These are phyloP conservation scores for Mungos mungo DNA, from an alignment of 2,113 vertebrate species.

Conservation along the genomic window DNA sequence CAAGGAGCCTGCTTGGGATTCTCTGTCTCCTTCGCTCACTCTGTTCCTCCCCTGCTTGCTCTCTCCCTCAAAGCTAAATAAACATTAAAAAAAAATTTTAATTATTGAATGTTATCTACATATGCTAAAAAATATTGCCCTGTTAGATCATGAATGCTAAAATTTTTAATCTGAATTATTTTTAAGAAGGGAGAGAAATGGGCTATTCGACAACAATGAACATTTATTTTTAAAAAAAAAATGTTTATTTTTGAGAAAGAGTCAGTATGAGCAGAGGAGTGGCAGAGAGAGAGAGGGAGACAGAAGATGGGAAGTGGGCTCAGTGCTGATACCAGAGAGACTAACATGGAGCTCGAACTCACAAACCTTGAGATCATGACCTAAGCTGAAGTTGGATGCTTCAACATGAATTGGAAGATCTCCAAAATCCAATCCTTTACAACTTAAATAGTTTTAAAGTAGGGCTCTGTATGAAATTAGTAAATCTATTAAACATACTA, in stretches of 20 bases:
- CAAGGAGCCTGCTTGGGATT: background rate
- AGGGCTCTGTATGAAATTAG: background rate
- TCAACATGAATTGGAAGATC: background rate
- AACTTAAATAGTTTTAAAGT: background rate
- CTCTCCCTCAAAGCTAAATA: background rate
- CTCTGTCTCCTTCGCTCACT: background rate
- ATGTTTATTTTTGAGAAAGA: too few species aligned
- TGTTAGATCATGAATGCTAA: background rate
- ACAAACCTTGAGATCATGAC: too few species aligned
- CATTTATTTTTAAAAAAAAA: background rate
- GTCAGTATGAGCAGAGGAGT: too few species aligned
- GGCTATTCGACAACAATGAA: background rate
- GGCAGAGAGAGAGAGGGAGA: too few species aligned
- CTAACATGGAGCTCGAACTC: too few species aligned
- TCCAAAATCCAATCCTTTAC: conserved; percentile 14
- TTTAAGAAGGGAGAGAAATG: background rate
- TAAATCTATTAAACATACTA: background rate
- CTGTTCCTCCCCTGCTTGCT: background rate
- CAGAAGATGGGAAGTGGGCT: too few species aligned
- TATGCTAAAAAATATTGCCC: background rate
- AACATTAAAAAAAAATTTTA: background rate
- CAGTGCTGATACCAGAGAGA: too few species aligned
- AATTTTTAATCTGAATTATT: background rate
- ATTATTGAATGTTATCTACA: background rate
- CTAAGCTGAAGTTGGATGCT: too few species aligned